Evolutionary conservation across 2,888 invertebrate species (phyloP), one percentile per base, ranked within the genome.

Genomic region (Tyria jacobaeae): DNA sequence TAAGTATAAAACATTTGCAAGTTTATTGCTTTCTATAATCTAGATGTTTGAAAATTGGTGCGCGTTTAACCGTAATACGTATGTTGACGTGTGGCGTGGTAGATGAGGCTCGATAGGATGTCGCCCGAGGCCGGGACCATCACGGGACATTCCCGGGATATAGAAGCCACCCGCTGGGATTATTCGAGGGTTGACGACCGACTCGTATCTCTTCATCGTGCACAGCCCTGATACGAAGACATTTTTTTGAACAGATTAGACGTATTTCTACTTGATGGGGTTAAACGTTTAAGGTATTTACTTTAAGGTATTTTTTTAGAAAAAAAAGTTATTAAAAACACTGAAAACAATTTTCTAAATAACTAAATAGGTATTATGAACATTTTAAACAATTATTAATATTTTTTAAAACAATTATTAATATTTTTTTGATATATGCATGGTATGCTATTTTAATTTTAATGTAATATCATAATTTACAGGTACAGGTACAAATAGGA

Each of bases 101-200:
- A 25, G 64, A 51, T 57, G 57, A 27, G 49, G 53, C 25, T 25
- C 21, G 65, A 60, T 65, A 59, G 79, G 78, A 70, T 63, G 59
- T 44, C 50, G 61, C 63, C 56, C 69, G 44, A 24, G 70, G 60
- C 61, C 63, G 54, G 65, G 75, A 68, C 64, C 69, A 72, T 71
- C 70, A 61, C 62, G 60, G 66, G 52, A 60, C 72, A 70, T 74
- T 66, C 71, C 50, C 64, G 51, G 44, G 58, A 54, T 44, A 66
- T 59, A 74, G 78, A 77, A 78, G 75, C 76, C 75, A 66, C 62
- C 73, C 78, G 68, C 74, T 55, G 79, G 79, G 80, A 77, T 75
- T 66, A 68, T 73, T 76, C 57, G 52, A 66, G 72, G 83, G 81
- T 79, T 81, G 81, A 78, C 79, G 81, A 78, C 81, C 79, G 80